Evolutionary conservation across 2,797 vertebrate species (phyloP).

Genomic region (Chloroceryle amazona): DNA sequence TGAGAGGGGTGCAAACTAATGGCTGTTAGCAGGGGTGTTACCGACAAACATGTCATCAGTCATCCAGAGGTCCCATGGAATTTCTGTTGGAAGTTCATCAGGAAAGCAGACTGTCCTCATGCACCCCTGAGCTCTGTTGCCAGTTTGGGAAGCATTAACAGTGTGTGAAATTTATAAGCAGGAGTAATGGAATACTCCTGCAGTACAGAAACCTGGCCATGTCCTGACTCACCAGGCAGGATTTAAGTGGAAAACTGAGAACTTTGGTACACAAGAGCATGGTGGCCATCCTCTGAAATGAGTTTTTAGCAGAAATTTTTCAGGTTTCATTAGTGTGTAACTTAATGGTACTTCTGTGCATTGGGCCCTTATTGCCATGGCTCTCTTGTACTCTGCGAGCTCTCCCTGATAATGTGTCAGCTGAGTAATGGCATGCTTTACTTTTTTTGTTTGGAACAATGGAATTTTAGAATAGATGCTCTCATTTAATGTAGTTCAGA

Average conservation of each 20-base stretch:
- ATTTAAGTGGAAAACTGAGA: constrained; percentile 30
- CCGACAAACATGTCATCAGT: neutral
- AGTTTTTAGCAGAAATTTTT: neutral
- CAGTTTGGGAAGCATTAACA: constrained; percentile 54
- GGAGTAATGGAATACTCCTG: constrained; percentile 56
- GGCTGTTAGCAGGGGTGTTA: neutral
- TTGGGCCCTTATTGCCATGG: constrained; percentile 3
- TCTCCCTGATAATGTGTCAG: neutral
- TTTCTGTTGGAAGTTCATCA: constrained; percentile 47
- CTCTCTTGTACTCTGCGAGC: neutral
- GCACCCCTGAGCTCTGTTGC: constrained; percentile 28
- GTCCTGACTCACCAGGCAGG: constrained; percentile 56
- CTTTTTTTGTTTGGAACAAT: neutral
- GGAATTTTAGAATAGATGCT: constrained; percentile 62
- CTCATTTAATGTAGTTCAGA: constrained; percentile 50
- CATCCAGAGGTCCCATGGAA: constrained; percentile 15
- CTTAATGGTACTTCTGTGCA: constrained; percentile 32
- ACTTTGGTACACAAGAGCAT: neutral
- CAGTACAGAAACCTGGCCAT: constrained; percentile 28
- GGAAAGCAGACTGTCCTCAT: constrained; percentile 54
- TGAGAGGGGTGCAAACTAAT: neutral
- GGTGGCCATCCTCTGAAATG: neutral
- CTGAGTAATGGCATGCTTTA: neutral
- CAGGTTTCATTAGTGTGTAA: neutral
- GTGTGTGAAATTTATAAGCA: constrained; percentile 64